Evolutionary conservation across 1,140 invertebrate species (phyloP).

Genomic region (Akabosia matsudoensis): DNA sequence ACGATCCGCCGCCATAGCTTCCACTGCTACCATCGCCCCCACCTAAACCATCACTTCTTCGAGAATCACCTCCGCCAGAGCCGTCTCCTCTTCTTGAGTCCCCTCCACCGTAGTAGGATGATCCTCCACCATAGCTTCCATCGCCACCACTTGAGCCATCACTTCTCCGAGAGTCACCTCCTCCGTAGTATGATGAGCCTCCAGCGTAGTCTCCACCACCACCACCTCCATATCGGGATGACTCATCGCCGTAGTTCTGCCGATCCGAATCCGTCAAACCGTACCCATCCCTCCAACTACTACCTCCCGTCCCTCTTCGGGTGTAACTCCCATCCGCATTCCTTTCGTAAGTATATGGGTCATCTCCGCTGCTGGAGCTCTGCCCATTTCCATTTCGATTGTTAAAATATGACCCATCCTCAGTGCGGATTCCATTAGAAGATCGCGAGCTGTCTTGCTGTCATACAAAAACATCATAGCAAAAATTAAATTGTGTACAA

Average conservation of each 20-base stretch:
- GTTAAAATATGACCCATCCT: constrained; percentile 7
- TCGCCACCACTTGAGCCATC: background rate
- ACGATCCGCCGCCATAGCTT: background rate
- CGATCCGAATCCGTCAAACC: no score
- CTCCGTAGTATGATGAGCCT: no score
- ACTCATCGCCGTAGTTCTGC: no score
- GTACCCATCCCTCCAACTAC: no score
- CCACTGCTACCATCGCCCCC: background rate
- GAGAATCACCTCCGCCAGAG: constrained; percentile 26
- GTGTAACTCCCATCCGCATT: background rate
- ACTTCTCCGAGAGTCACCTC: background rate
- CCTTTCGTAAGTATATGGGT: background rate
- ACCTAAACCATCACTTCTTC: background rate
- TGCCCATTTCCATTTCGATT: background rate
- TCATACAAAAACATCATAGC: no score
- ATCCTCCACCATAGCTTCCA: background rate
- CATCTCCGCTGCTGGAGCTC: background rate
- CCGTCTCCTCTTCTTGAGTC: background rate
- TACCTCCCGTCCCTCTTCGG: background rate
- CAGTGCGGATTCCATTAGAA: constrained; percentile 3
- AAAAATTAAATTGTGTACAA: background rate
- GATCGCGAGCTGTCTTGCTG: background rate
- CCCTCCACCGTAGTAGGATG: constrained; percentile 12
- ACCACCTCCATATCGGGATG: background rate
- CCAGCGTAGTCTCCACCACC: no score